Evolutionary conservation across 2,797 vertebrate species (phyloP).

Genomic region (Champsocephalus gunnari): DNA sequence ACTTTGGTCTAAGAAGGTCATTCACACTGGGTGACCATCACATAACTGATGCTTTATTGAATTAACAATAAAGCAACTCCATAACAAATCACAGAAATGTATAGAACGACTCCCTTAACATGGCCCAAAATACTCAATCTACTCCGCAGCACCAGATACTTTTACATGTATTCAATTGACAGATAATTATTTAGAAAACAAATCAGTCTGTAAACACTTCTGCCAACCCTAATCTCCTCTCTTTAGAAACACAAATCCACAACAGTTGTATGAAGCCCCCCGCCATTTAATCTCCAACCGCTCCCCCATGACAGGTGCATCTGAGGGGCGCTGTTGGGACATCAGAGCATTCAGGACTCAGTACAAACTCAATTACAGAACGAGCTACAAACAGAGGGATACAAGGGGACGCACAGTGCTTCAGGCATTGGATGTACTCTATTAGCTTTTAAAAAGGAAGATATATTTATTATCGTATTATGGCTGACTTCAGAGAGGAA

Average conservation of each 20-base stretch:
- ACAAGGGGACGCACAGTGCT: background rate
- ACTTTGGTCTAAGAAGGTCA: background rate
- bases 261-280: conserved; percentile 3
- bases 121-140: background rate
- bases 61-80: background rate
- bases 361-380: conserved; percentile 8
- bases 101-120: background rate
- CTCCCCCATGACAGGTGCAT: conserved; percentile 47
- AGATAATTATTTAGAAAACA: background rate
- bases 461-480: background rate
- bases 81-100: background rate
- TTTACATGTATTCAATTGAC: background rate
- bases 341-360: conserved; percentile 26
- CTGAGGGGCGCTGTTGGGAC: conserved; percentile 36
- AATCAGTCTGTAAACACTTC: background rate
- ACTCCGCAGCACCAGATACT: background rate
- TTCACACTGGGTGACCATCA: background rate
- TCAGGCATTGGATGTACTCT: background rate
- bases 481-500: background rate
- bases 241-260: conserved; percentile 24
- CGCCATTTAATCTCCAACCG: conserved; percentile 1
- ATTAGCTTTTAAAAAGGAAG: background rate
- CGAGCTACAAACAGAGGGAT: background rate
- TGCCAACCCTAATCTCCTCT: background rate
- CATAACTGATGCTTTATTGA: background rate